phyloP scores from a whole-genome alignment of 2,113 vertebrate species.

The Pseudopodoces humilis region DNA sequence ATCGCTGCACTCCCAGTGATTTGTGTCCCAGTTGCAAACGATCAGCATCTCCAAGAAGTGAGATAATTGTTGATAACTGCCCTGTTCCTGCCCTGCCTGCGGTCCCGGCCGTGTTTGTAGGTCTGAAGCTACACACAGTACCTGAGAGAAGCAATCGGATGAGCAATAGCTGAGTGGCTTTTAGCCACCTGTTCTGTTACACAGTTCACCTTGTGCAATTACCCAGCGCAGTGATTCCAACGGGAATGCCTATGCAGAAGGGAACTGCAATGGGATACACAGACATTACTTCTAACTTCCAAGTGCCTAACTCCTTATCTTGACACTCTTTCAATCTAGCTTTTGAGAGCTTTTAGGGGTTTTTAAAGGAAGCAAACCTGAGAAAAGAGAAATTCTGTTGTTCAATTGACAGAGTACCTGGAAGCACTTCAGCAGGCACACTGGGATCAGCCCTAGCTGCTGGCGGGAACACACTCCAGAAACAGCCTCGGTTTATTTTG shows the following conservation, averaged over 20 bases:
- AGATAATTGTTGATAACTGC: not conserved
- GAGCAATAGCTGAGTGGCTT: not conserved
- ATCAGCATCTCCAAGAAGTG: not conserved
- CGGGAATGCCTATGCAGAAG: accelerated
- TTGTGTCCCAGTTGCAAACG: not conserved
- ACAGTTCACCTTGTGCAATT: not conserved
- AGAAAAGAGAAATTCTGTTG: not conserved
- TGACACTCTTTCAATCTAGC: not conserved
- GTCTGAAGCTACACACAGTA: not conserved
- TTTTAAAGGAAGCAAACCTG: not conserved
- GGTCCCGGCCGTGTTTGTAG: not conserved
- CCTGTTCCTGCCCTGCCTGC: not conserved
- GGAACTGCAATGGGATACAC: not conserved
- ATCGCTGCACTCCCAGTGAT: not conserved
- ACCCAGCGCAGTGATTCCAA: not conserved
- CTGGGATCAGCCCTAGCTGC: not conserved
- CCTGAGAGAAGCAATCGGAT: not conserved
- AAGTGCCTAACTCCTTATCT: not conserved
- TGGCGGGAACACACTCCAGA: not conserved
- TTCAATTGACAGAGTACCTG: not conserved
- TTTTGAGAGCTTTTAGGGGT: not conserved
- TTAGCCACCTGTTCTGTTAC: not conserved
- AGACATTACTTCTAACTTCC: not conserved
- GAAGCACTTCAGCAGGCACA: accelerated
- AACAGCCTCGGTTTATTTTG: not conserved